Conservation (phyloP, 2,888 invertebrate genomes). For the Heliconius sara region DNA sequence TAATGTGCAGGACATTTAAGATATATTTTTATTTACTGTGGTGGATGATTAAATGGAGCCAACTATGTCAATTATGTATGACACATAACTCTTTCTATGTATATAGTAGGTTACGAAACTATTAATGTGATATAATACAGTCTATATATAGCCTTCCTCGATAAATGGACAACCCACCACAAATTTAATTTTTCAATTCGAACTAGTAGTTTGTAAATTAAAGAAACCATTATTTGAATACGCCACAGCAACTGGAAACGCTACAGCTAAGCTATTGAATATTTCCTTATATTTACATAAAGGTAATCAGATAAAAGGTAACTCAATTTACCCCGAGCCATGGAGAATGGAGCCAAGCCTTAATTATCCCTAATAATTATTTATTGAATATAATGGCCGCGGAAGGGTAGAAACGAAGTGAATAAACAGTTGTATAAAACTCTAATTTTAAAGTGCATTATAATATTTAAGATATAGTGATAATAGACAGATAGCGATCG, state of each 20-base stretch:
- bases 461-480: neutral
- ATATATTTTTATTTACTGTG: too few species aligned
- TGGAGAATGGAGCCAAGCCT: slow-evolving; percentile 2
- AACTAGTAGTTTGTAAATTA: neutral
- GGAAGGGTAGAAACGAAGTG: neutral
- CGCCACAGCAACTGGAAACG: neutral
- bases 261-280: neutral
- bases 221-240: neutral
- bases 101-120: too few species aligned
- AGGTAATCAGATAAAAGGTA: slow-evolving; percentile 9
- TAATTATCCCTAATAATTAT: slow-evolving; percentile 21
- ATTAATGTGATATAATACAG: too few species aligned
- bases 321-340: slow-evolving; percentile 18
- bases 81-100: too few species aligned
- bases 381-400: slow-evolving; percentile 8
- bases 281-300: slow-evolving; percentile 11
- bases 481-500: neutral
- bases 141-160: neutral
- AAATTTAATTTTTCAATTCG: neutral
- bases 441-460: neutral
- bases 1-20: too few species aligned
- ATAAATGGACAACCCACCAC: neutral
- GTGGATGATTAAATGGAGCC: too few species aligned
- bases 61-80: too few species aligned
- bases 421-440: neutral